Percentiles rank a stretch among this genome's conserved stretches.
Evolutionary conservation across 2,113 vertebrate species (phyloP).

Genomic region (Bambusicola thoracicus): DNA sequence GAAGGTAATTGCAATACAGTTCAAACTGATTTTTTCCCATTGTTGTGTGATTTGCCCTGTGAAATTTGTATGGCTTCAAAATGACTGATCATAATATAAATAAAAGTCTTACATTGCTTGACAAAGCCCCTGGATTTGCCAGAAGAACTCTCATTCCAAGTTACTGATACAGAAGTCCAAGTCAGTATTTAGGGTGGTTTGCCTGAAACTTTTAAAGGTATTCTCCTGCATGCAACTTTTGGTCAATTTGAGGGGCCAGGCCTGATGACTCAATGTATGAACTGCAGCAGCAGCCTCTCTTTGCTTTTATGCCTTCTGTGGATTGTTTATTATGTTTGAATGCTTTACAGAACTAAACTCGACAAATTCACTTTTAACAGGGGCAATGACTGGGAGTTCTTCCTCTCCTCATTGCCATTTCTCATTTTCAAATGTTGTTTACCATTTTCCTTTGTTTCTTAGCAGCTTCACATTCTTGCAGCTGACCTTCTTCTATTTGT

Average conservation of each 20-base stretch:
- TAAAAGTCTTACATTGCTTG: background rate
- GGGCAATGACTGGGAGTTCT: background rate
- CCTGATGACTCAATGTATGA: background rate
- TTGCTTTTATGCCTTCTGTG: slow-evolving; percentile 30
- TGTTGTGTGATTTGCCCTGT: background rate
- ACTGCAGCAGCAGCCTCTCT: background rate
- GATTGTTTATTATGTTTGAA: slow-evolving; percentile 38
- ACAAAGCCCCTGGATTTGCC: background rate
- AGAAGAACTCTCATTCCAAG: background rate
- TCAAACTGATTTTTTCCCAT: background rate
- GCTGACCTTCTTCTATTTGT: slow-evolving; percentile 15
- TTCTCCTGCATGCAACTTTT: background rate
- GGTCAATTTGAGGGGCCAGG: background rate
- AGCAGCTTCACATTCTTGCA: slow-evolving; percentile 37
- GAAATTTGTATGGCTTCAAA: background rate
- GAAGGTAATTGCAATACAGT: background rate
- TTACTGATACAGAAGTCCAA: background rate
- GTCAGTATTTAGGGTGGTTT: background rate
- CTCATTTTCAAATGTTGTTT: slow-evolving; percentile 41
- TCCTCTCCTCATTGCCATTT: slow-evolving; percentile 30
- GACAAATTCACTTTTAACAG: background rate
- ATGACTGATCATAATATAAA: background rate
- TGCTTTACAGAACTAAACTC: background rate
- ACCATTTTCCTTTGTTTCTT: slow-evolving; percentile 28
- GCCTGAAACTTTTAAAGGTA: accelerated